Evolutionary conservation across 2,797 vertebrate species (phyloP).

Genomic region (Micromesistius poutassou): DNA sequence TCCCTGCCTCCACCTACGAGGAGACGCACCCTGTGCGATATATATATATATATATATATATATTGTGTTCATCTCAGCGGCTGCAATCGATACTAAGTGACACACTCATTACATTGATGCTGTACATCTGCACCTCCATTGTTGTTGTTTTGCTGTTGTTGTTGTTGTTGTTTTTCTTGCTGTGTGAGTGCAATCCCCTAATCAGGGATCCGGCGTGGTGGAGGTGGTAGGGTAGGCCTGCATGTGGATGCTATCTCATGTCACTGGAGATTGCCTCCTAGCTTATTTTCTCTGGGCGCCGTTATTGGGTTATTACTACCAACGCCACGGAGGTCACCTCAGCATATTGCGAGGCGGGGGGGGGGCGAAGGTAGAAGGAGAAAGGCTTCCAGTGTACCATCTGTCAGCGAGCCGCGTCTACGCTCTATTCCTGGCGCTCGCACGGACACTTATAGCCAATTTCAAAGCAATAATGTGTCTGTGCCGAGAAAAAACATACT

Average conservation of each 20-base stretch:
- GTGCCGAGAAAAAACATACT: background rate
- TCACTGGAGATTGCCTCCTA: constrained; percentile 62
- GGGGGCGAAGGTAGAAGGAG: background rate
- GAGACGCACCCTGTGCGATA: too few relatives aligned
- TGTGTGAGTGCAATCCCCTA: constrained; percentile 32
- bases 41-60: too few relatives aligned
- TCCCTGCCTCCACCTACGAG: too few relatives aligned
- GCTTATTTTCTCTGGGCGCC: constrained; percentile 50
- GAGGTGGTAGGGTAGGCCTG: constrained; percentile 1
- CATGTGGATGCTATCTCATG: constrained; percentile 53
- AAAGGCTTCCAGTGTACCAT: constrained; percentile 63
- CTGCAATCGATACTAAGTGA: constrained; percentile 35
- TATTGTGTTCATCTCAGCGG: background rate
- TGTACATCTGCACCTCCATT: constrained; percentile 16
- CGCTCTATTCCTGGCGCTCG: constrained; percentile 51
- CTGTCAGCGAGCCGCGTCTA: constrained; percentile 43
- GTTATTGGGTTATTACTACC: constrained; percentile 60
- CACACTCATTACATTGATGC: constrained; percentile 34
- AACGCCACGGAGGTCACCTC: constrained; percentile 57
- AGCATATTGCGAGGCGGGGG: constrained; percentile 51
- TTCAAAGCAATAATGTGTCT: constrained; percentile 62
- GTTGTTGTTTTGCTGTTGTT: too few relatives aligned
- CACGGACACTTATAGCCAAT: constrained; percentile 45
- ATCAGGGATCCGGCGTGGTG: constrained; percentile 15
- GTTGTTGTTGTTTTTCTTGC: too few relatives aligned